Evolutionary conservation across 2,113 vertebrate genomes (phyloP), one percentile per base, ranked within the genome.

Genomic region (Symphodus melops): DNA sequence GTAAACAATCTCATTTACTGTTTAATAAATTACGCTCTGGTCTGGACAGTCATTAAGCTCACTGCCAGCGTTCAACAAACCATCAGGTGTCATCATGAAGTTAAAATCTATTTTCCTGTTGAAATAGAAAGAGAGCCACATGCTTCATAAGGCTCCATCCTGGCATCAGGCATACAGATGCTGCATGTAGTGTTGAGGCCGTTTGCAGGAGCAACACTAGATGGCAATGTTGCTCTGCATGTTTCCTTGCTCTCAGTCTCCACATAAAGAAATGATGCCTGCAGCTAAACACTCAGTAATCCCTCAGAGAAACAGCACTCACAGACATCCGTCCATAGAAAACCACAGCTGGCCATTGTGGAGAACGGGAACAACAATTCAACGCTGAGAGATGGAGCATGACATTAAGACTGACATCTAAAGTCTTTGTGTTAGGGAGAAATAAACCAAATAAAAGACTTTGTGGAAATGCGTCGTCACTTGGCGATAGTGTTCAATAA

Each of bases 241-340:
- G 11, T 19, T 19, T 20, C 8, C 36, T 61, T 58, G 5, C 33
- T 54, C 56, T 20, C 23, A 0, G 5, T 23, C 74, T 75, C 53
- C 67, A 1, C 48, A 55, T 33, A n/a, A 57, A 71, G 65, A 61
- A 44, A 42, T 3, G 54, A 51, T 11, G 78, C 84, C 78, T 56
- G 68, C 10, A 68, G 79, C 72, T 3, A 44, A 75, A 81, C n/a
- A 53, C 72, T 56, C 79, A 81, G 62, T 76, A 78, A 85, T 78
- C 79, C 77, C 25, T 57, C 59, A 54, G 58, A 75, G 60, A 48
- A 66, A 51, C 69, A 70, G 67, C 37, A 16, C 64, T 41, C 59
- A 16, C 57, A 55, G 48, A 77, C 68, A n/a, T 56, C 54, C 46
- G 71, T 80, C 25, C 60, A 13, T 63, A 69, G 39, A 46, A 46